Evolutionary conservation across 2,888 invertebrate species (phyloP), one percentile per base, ranked within the genome.

Genomic region (Merodon equestris): DNA sequence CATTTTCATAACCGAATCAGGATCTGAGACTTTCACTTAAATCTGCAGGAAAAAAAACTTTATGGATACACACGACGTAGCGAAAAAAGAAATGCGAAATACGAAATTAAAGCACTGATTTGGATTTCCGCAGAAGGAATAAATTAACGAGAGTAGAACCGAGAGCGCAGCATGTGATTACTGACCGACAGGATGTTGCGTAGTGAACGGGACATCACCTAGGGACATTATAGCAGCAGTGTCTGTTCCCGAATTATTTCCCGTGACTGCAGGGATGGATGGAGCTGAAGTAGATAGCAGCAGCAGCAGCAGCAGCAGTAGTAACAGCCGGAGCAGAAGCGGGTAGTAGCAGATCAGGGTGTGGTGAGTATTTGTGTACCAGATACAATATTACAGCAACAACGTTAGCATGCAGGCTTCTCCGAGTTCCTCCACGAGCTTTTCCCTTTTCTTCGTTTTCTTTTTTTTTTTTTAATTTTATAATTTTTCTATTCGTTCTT

Each of bases 281-380:
- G n/a, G n/a, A n/a, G 67, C 76, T 72, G 50, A 76, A 72, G 72
- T 66, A 60, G 72, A 60, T 45, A 76, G 61, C 42, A 45, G 51
- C 27, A 74, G 67, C n/a, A 70, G n/a, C n/a, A n/a, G n/a, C n/a
- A n/a, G n/a, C n/a, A n/a, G n/a, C n/a, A n/a, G n/a, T n/a, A n/a
- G n/a, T n/a, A n/a, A n/a, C n/a, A n/a, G n/a, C n/a, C 19, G 19
- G 58, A 50, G 63, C 60, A 36, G 36, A 9, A 63, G 73, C n/a
- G n/a, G n/a, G n/a, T n/a, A 67, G 56, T 19, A 73, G 63, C 74
- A 74, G 79, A 74, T 79, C 74, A 73, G 79, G 74, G 79, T 79
- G 79, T 79, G 79, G 79, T 79, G 79, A 79, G 63, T 77, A 73
- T 77, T 72, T 77, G 77, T 77, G 61, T 77, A 73, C 73, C 77